phyloP scores from a whole-genome alignment of 2,797 vertebrate species.

The Lophotriccus pileatus region DNA sequence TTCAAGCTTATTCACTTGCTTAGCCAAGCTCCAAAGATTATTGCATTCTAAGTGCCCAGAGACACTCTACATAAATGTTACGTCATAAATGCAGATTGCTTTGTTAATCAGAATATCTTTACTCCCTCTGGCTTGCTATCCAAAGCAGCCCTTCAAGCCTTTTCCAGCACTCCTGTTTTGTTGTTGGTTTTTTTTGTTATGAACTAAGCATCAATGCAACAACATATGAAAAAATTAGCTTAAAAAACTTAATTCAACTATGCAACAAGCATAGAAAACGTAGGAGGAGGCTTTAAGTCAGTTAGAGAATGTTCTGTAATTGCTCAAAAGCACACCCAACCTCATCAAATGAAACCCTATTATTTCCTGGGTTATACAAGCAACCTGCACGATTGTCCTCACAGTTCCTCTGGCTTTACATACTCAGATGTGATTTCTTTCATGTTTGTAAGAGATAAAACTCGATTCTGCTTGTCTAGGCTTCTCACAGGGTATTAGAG shows the following conservation, averaged over 20 bases:
- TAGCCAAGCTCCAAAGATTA: neutral
- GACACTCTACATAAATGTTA: neutral
- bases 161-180: neutral
- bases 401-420: neutral
- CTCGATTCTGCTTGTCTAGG: neutral
- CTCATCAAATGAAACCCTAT: neutral
- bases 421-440: neutral
- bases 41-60: neutral
- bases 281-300: neutral
- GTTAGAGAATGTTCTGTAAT: neutral
- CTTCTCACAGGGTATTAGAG: neutral
- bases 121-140: neutral
- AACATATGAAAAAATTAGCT: neutral
- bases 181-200: rapidly evolving
- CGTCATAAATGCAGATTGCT: neutral
- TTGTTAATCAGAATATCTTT: neutral
- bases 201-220: neutral
- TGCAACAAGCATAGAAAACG: neutral
- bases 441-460: neutral
- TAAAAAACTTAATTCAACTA: neutral
- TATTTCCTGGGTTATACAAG: neutral
- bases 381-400: neutral
- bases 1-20: neutral
- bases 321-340: neutral
- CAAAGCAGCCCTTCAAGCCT: neutral